Conservation (phyloP, 2,888 invertebrate species). For the Periphyllus acericola region DNA sequence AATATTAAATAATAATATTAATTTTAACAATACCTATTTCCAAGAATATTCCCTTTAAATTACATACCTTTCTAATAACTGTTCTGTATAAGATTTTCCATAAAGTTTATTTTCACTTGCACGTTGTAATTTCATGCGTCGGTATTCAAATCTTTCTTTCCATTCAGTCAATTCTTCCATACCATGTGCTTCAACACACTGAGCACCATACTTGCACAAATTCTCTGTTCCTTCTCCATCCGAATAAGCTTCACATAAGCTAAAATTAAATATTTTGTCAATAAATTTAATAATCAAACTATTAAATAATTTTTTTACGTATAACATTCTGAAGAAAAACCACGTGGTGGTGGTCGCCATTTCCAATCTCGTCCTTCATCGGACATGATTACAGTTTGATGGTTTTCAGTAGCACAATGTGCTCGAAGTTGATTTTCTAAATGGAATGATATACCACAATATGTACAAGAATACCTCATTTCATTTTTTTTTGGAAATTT, state of each 20-base stretch:
- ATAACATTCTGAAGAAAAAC: slow-evolving; percentile 75
- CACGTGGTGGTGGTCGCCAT: slow-evolving; percentile 77
- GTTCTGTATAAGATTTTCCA: slow-evolving; percentile 73
- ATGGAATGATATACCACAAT: slow-evolving; percentile 72
- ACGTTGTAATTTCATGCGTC: slow-evolving; percentile 73
- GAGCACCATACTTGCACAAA: slow-evolving; percentile 76
- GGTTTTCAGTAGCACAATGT: slow-evolving; percentile 74
- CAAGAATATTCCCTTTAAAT: neutral
- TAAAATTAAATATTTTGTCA: slow-evolving; percentile 42
- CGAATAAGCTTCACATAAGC: slow-evolving; percentile 63
- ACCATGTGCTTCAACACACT: slow-evolving; percentile 81
- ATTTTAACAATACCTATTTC: neutral
- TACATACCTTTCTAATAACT: slow-evolving; percentile 72
- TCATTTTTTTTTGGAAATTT: slow-evolving; percentile 54
- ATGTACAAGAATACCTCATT: slow-evolving; percentile 68
- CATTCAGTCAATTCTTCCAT: slow-evolving; percentile 78
- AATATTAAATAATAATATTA: neutral
- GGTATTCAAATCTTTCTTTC: slow-evolving; percentile 77
- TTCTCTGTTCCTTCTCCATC: slow-evolving; percentile 68
- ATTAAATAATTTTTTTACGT: slow-evolving; percentile 65
- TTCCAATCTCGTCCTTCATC: slow-evolving; percentile 77
- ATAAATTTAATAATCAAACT: neutral
- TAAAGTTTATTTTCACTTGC: slow-evolving; percentile 77
- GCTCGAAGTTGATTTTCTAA: slow-evolving; percentile 71
- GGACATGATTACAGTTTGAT: slow-evolving; percentile 76